Base-by-base conservation (phyloP, 2,113 vertebrate genomes). In the Nicator chloris region DNA sequence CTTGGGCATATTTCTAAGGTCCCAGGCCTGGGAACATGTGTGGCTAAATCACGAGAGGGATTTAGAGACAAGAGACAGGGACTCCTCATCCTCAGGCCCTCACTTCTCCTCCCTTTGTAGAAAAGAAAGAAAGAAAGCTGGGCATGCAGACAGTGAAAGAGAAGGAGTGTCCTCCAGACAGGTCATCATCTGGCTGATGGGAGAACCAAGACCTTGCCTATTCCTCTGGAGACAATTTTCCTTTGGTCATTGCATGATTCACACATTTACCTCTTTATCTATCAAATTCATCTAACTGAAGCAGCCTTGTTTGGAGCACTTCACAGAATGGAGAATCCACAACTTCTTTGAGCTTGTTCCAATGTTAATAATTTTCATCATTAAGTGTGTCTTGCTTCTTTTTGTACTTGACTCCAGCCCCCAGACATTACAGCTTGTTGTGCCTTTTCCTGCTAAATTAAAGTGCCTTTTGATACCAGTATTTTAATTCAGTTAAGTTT, bases 401-500 rank as follows among this genome's bases (percentile, higher is more conserved):
- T 91, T 60, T 51, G 72, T 75, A 68, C 27, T 84, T 90, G 75
- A 26, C 49, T 92, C 81, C 63, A 91, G 70, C 37, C 28, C 8
- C 49, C n/a, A 66, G 49, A 64, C 22, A 49, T 72, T 79, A 79
- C 14, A 63, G 42, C 47, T 77, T 88, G 70, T 69, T 93, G 56
- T 68, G 61, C 44, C 35, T 86, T 94, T 86, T 49, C 39, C 76
- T 91, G 64, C 42, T 88, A 90, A 94, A 95, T 77, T 88, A 53
- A 89, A 86, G 42, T 81, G 26, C 39, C 51, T 86, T 92, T 92
- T 86, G 51, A 93, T 91, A 83, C 8, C 15, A 51, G 22, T 27
- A 61, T 64, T 94, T 86, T 59, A 83, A 54, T 80, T 91, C 40
- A 42, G 47, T 69, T 69, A 49, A 42, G 6, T 78, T 82, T 92